Conservation (phyloP, 2,888 invertebrate species). For the Euspilapteryx auroguttella region DNA sequence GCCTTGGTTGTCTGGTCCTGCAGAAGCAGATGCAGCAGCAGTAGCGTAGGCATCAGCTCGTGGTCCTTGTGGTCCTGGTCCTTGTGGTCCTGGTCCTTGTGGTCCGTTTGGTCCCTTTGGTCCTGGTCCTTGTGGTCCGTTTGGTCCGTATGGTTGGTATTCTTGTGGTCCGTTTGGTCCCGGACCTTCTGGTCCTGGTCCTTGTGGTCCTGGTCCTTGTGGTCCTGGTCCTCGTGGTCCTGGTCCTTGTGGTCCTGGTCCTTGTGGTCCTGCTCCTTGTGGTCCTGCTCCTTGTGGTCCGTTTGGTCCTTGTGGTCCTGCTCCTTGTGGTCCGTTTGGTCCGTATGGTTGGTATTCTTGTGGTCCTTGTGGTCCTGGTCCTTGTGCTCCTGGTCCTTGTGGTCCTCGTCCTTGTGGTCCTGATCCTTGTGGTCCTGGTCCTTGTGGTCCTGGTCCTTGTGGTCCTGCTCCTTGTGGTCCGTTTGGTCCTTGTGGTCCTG, state of each 20-base stretch:
- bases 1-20: too few species aligned
- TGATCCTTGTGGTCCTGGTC: neutral
- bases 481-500: too few species aligned
- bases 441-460: neutral
- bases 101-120: constrained; percentile 2
- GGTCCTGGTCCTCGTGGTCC: too few species aligned
- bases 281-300: constrained; percentile 1
- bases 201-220: too few species aligned
- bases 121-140: neutral
- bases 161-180: too few species aligned
- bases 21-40: neutral
- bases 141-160: neutral
- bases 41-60: neutral
- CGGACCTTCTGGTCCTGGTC: too few species aligned
- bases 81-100: neutral
- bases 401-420: neutral
- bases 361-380: neutral
- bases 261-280: too few species aligned
- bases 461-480: too few species aligned
- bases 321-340: too few species aligned
- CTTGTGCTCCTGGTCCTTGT: too few species aligned
- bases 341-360: too few species aligned
- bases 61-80: neutral
- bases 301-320: neutral
- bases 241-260: too few species aligned